Evolutionary conservation across 2,113 vertebrate genomes (phyloP).

Genomic region (Sigmodon hispidus): DNA sequence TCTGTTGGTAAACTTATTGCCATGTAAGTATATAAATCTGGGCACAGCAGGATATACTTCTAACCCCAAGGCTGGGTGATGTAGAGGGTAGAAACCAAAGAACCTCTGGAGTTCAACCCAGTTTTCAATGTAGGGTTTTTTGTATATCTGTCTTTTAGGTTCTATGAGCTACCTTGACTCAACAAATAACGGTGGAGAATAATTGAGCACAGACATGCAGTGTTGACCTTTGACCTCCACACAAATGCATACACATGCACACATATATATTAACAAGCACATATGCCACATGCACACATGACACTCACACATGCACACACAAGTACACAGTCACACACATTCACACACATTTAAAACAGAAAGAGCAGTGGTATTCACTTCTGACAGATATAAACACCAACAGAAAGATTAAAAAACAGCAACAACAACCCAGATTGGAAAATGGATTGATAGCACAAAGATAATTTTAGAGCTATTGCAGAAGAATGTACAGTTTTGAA

Average conservation of each 20-base stretch:
- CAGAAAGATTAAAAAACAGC: neutral
- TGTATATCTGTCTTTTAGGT: neutral
- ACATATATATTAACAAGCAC: neutral
- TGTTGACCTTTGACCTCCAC: neutral
- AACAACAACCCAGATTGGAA: neutral
- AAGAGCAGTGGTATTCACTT: neutral
- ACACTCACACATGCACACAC: neutral
- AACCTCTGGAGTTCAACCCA: neutral
- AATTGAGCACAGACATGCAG: neutral
- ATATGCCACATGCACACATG: neutral
- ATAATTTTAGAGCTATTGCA: neutral
- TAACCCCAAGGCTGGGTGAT: neutral
- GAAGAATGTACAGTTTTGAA: neutral
- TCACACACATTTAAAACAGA: neutral
- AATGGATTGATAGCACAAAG: neutral
- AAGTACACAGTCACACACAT: neutral
- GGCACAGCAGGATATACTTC: neutral
- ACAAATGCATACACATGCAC: neutral
- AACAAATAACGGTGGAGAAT: neutral
- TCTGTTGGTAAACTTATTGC: too few relatives aligned
- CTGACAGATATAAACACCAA: neutral
- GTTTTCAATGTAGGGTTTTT: too few relatives aligned
- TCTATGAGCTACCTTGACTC: neutral
- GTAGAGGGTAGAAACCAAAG: neutral
- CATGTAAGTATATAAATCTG: neutral